These are phyloP conservation scores for Mantis religiosa DNA, from an alignment of 2,888 invertebrate species.

Conservation along the genomic window DNA sequence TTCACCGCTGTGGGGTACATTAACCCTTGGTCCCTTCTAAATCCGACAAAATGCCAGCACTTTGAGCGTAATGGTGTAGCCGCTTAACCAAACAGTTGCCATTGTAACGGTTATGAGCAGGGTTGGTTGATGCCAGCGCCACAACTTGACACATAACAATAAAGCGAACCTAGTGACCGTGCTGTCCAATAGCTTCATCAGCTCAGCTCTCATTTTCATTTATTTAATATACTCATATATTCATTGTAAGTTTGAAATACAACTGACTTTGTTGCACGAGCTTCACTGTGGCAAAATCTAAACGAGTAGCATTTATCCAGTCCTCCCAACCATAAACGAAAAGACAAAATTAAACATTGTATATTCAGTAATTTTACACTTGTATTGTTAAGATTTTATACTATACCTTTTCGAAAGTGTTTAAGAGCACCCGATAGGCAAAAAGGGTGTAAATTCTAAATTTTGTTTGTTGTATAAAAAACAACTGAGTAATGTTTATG, in stretches of 20 bases:
- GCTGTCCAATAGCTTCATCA: neutral
- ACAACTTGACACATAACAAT: neutral
- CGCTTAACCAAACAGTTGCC: neutral
- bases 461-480: too few species aligned
- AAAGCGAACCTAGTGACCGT: neutral
- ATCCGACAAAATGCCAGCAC: neutral
- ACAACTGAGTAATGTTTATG: too few species aligned
- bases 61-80: neutral
- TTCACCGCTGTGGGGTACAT: neutral
- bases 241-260: neutral
- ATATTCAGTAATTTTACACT: too few species aligned
- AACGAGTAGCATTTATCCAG: too few species aligned
- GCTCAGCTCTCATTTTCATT: neutral
- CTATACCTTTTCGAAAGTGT: too few species aligned
- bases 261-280: too few species aligned
- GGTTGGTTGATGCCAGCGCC: neutral
- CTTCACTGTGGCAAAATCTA: too few species aligned
- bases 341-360: too few species aligned
- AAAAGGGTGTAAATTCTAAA: too few species aligned
- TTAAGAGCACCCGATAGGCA: too few species aligned
- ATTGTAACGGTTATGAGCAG: neutral
- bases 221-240: neutral
- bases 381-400: too few species aligned
- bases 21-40: neutral
- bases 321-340: too few species aligned